Percentiles rank a stretch among this genome's conserved stretches.
Evolutionary conservation across 2,797 vertebrate species (phyloP).

Genomic region (Morelia viridis): DNA sequence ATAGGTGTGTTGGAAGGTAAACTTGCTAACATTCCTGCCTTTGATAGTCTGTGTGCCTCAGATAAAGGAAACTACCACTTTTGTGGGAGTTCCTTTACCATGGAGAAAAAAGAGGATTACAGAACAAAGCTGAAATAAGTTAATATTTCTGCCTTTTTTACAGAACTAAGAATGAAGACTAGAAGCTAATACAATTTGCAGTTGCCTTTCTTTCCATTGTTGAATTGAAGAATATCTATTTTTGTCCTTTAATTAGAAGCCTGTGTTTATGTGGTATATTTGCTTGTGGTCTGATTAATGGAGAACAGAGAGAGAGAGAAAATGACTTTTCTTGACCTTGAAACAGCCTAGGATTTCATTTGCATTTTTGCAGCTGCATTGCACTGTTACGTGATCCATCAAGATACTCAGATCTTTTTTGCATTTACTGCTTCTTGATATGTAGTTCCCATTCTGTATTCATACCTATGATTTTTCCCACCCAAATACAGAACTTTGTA

Average conservation of each 20-base stretch:
- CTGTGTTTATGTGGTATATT: not conserved
- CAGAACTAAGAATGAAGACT: not conserved
- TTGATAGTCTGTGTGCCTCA: slow-evolving; percentile 60
- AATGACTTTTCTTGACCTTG: not conserved
- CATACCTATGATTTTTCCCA: not conserved
- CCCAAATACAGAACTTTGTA: not conserved
- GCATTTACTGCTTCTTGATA: not conserved
- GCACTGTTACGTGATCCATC: not conserved
- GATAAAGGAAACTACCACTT: slow-evolving; percentile 50
- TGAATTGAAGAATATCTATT: not conserved
- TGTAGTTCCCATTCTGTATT: not conserved
- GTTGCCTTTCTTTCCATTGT: not conserved
- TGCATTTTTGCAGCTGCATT: not conserved
- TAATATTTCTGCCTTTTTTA: not conserved
- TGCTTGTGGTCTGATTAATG: not conserved
- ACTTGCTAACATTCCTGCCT: slow-evolving; percentile 73
- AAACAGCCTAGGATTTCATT: not conserved
- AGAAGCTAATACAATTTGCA: not conserved
- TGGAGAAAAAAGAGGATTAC: not conserved
- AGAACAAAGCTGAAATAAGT: rapidly evolving
- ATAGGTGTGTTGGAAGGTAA: slow-evolving; percentile 46
- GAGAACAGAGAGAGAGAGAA: not conserved
- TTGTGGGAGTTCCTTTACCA: not conserved
- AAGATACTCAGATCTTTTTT: not conserved
- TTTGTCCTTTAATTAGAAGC: not conserved